Conservation (phyloP, 2,113 vertebrate species). For the Periophthalmus modestus region DNA sequence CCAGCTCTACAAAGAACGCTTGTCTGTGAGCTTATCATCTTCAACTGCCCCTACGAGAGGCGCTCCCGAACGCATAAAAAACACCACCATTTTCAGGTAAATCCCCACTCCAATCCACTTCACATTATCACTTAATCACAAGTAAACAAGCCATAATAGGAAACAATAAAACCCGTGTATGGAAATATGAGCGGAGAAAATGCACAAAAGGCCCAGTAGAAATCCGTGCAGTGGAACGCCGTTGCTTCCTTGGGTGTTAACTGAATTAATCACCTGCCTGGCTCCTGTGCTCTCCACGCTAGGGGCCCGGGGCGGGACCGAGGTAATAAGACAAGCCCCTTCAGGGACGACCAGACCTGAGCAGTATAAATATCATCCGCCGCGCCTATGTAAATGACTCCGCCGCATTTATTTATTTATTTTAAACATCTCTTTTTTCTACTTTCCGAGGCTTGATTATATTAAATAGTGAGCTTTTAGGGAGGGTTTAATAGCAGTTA, state of each 20-base stretch:
- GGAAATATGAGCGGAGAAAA: slow-evolving; percentile 48
- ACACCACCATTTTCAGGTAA: slow-evolving; percentile 88
- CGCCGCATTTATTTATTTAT: slow-evolving; percentile 77
- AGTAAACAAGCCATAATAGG: slow-evolving; percentile 27
- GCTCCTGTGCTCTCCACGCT: slow-evolving; percentile 89
- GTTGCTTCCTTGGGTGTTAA: slow-evolving; percentile 88
- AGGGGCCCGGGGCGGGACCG: slow-evolving; percentile 87
- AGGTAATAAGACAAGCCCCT: slow-evolving; percentile 96
- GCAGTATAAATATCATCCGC: slow-evolving; percentile 98
- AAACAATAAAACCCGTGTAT: slow-evolving; percentile 33
- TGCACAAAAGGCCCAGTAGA: slow-evolving; percentile 38
- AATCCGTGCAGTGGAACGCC: slow-evolving; percentile 87
- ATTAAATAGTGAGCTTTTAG: slow-evolving; percentile 98
- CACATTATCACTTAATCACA: slow-evolving; percentile 38
- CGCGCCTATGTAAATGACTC: slow-evolving; percentile 99
- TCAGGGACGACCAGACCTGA: slow-evolving; percentile 59
- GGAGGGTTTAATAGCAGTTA: slow-evolving; percentile 90
- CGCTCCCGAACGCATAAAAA: slow-evolving; percentile 84
- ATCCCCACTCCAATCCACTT: slow-evolving; percentile 81
- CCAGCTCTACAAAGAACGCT: slow-evolving; percentile 86
- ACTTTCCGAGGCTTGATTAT: slow-evolving; percentile 90
- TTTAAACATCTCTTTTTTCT: slow-evolving; percentile 52
- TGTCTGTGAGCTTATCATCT: slow-evolving; percentile 84
- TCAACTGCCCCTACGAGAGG: slow-evolving; percentile 85
- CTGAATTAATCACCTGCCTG: slow-evolving; percentile 99